phyloP scores from a whole-genome alignment of 2,113 vertebrate species.

The Muntiacus reevesi region DNA sequence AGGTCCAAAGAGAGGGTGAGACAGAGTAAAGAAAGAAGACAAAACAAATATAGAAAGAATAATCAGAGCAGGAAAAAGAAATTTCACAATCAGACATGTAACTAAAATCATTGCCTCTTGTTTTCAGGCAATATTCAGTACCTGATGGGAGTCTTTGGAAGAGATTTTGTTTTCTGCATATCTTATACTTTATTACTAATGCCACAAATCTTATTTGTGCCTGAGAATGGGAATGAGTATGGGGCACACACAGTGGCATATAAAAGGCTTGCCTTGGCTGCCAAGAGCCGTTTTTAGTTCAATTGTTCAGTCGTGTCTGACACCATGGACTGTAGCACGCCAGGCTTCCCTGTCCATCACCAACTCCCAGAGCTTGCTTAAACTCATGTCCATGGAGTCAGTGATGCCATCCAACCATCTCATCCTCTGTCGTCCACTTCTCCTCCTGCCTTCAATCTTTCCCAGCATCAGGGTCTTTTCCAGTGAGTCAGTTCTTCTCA shows the following conservation, averaged over 20 bases:
- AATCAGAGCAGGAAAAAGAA: background rate
- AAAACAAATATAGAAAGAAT: background rate
- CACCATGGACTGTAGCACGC: background rate
- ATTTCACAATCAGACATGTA: background rate
- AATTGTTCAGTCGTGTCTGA: rapidly evolving
- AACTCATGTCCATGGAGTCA: background rate
- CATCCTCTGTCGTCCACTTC: background rate
- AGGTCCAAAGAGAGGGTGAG: background rate
- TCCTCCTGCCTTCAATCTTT: background rate
- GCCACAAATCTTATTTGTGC: background rate
- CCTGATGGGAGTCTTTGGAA: background rate
- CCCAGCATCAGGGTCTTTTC: background rate
- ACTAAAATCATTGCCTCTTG: conserved; percentile 5
- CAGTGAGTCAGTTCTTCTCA: background rate
- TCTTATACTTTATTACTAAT: background rate
- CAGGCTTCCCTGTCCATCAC: background rate
- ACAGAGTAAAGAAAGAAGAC: background rate
- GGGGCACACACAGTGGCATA: background rate
- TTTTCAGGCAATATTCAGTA: background rate
- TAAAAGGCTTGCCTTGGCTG: background rate
- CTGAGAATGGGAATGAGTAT: background rate
- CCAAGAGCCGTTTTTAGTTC: background rate
- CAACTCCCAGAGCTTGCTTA: background rate
- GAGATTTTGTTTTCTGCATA: background rate
- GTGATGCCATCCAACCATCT: background rate